Evolutionary conservation across 2,797 vertebrate species (phyloP).

Genomic region (Bovichtus diacanthus): DNA sequence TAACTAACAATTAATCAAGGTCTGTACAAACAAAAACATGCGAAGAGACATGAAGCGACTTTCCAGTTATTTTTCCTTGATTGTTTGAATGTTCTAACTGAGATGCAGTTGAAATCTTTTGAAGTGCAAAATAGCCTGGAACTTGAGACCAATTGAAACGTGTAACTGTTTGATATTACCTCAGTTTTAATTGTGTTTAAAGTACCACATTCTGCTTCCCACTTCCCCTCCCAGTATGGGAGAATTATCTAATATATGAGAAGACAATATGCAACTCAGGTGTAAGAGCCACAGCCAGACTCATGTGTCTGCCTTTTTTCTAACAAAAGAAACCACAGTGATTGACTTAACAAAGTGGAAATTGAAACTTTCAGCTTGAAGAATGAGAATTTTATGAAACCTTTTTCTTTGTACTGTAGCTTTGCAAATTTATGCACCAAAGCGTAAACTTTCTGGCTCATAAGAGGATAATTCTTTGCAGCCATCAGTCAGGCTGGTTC

Average conservation of each 20-base stretch:
- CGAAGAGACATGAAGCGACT: conserved; percentile 9
- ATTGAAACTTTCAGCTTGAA: conserved; percentile 71
- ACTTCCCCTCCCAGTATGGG: conserved; percentile 24
- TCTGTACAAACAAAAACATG: conserved; percentile 1
- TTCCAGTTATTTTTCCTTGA: conserved; percentile 25
- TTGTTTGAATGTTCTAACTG: conserved; percentile 19
- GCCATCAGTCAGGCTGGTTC: conserved; percentile 60
- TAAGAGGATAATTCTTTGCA: conserved; percentile 74
- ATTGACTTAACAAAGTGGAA: conserved; percentile 58
- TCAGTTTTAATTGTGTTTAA: conserved; percentile 43
- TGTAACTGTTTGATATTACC: conserved; percentile 35
- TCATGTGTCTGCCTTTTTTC: conserved; percentile 24
- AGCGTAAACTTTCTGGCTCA: conserved; percentile 62
- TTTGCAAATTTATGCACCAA: conserved; percentile 66
- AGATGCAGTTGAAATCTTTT: conserved; percentile 30
- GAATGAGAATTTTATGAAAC: conserved; percentile 66
- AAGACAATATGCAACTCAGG: conserved; percentile 46
- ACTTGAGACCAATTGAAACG: conserved; percentile 34
- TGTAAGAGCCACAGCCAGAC: conserved; percentile 34
- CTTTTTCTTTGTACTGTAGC: conserved; percentile 62
- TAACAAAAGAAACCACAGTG: conserved; percentile 36
- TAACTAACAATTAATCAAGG: neutral
- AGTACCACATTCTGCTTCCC: conserved; percentile 46
- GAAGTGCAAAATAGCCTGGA: conserved; percentile 31
- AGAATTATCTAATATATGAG: conserved; percentile 30